phyloP scores from a whole-genome alignment of 2,797 vertebrate species.

The Helicolenus hilgendorfi region DNA sequence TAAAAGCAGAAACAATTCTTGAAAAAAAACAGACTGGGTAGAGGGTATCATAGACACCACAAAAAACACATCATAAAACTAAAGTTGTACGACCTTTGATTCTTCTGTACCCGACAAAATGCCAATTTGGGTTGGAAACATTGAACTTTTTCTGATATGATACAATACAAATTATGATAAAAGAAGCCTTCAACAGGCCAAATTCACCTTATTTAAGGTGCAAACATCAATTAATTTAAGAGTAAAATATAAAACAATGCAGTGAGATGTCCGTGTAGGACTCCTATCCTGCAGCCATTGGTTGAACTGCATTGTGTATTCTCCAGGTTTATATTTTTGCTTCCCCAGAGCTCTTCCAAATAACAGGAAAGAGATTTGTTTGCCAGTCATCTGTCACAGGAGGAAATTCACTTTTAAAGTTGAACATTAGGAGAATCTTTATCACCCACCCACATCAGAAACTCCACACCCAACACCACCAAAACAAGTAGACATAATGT shows the following conservation, averaged over 20 bases:
- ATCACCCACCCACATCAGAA: neutral
- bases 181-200: neutral
- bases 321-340: neutral
- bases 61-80: neutral
- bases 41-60: neutral
- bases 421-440: neutral
- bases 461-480: neutral
- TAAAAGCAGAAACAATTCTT: neutral
- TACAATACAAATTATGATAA: neutral
- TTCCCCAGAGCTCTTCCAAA: neutral
- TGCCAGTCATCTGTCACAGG: neutral
- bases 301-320: neutral
- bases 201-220: neutral
- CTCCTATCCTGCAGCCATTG: neutral
- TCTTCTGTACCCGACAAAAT: neutral
- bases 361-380: neutral
- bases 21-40: neutral
- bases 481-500: neutral
- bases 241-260: neutral
- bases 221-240: neutral
- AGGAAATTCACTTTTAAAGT: neutral
- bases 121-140: no score
- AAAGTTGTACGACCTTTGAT: neutral
- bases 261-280: neutral
- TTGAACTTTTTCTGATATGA: no score